phyloP scores from a whole-genome alignment of 2,797 vertebrate genomes.

The Takifugu ocellatus region DNA sequence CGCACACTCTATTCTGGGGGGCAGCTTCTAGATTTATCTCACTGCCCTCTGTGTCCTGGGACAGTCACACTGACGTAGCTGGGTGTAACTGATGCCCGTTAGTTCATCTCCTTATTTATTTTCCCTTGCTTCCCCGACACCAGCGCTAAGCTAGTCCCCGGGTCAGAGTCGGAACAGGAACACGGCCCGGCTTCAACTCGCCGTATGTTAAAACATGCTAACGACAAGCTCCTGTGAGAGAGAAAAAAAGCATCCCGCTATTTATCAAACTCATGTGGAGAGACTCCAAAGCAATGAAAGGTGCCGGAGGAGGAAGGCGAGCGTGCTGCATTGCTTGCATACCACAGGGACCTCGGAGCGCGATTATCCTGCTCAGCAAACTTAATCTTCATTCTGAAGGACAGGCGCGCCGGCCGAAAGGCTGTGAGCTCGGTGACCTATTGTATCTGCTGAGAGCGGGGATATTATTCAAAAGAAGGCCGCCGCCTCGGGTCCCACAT shows the following conservation, averaged over 20 bases:
- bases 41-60: conserved; percentile 64
- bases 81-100: conserved; percentile 59
- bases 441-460: conserved; percentile 50
- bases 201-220: conserved; percentile 4
- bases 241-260: conserved; percentile 11
- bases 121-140: conserved; percentile 47
- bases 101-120: conserved; percentile 6
- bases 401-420: conserved; percentile 38
- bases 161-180: conserved; percentile 31
- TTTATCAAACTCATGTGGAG: conserved; percentile 25
- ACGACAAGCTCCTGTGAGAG: neutral
- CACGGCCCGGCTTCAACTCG: conserved; percentile 13
- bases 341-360: conserved; percentile 57
- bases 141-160: conserved; percentile 38
- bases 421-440: conserved; percentile 57
- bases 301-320: conserved; percentile 25
- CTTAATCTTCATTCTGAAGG: conserved; percentile 66
- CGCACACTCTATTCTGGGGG: conserved; percentile 62
- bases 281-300: conserved; percentile 35
- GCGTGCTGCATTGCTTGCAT: conserved; percentile 48
- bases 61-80: conserved; percentile 57
- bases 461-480: conserved; percentile 56
- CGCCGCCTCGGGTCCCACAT: conserved; percentile 49
- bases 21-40: conserved; percentile 68
- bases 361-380: conserved; percentile 63